Percentiles rank a stretch among this genome's conserved stretches.
These are phyloP conservation scores for Melanotus villosus DNA, from an alignment of 2,888 invertebrate genomes.

Conservation along the genomic window DNA sequence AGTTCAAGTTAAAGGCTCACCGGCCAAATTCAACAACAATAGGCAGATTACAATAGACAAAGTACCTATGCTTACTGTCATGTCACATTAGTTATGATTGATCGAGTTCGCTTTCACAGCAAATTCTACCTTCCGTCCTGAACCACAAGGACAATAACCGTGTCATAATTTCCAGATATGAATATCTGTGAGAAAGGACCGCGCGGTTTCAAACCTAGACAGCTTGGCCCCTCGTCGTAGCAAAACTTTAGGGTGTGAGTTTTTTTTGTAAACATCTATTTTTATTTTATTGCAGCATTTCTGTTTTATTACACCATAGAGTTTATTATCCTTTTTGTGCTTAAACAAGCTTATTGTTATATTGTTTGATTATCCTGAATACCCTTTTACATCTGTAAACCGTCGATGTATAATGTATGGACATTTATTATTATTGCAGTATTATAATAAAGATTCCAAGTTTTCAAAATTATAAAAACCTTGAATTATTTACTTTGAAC, in stretches of 20 bases:
- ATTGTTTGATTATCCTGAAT: constrained; percentile 29
- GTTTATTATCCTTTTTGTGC: constrained; percentile 59
- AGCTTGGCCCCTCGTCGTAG: constrained; percentile 64
- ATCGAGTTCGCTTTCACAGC: constrained; percentile 58
- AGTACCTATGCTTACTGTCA: constrained; percentile 68
- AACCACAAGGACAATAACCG: constrained; percentile 56
- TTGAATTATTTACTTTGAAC: too few species aligned
- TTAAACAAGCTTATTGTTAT: constrained; percentile 61
- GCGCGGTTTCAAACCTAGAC: constrained; percentile 61
- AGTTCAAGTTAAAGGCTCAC: constrained; percentile 60
- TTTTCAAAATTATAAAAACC: too few species aligned
- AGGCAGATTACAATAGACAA: constrained; percentile 69
- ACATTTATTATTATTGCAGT: too few species aligned
- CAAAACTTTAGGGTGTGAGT: constrained; percentile 64
- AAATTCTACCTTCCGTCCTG: constrained; percentile 56
- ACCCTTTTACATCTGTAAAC: constrained; percentile 20
- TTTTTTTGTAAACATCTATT: constrained; percentile 59
- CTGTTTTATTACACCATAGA: constrained; percentile 58
- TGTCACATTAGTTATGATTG: constrained; percentile 69
- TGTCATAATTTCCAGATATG: constrained; percentile 43
- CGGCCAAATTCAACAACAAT: constrained; percentile 64
- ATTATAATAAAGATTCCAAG: too few species aligned
- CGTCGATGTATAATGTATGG: not conserved
- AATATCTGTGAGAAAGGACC: constrained; percentile 63
- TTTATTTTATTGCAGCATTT: constrained; percentile 59